Evolutionary conservation across 2,797 vertebrate species (phyloP).

Genomic region (Tapirus indicus): DNA sequence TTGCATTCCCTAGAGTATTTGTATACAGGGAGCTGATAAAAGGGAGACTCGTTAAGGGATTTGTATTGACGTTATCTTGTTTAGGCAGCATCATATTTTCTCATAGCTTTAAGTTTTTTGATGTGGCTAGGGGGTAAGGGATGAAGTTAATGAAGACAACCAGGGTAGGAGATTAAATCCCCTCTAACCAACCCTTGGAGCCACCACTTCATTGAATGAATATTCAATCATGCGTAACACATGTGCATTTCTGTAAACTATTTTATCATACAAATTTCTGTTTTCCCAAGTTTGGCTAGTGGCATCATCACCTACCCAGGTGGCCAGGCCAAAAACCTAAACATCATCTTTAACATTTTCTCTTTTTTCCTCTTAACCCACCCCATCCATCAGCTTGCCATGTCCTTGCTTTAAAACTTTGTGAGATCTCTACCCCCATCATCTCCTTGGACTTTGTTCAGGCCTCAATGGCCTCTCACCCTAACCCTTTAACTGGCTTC

Average conservation of each 20-base stretch:
- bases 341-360: not conserved
- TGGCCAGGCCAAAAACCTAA: not conserved
- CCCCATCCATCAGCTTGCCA: not conserved
- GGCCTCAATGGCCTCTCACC: not conserved
- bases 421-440: not conserved
- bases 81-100: not conserved
- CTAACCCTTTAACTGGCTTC: not conserved
- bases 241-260: not conserved
- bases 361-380: not conserved
- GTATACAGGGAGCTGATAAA: not conserved
- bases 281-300: not conserved
- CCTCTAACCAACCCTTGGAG: not conserved
- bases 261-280: not conserved
- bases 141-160: not conserved
- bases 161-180: not conserved
- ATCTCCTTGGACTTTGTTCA: not conserved
- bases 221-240: not conserved
- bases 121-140: not conserved
- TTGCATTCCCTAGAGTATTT: not conserved
- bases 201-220: not conserved
- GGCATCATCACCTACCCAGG: not conserved
- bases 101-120: not conserved
- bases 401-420: not conserved
- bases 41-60: not conserved
- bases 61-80: not conserved